A percentile compares a stretch with the other conserved stretches of the same genome.
These are phyloP conservation scores for Falco concolor DNA, from an alignment of 2,797 vertebrate species.

Conservation along the genomic window DNA sequence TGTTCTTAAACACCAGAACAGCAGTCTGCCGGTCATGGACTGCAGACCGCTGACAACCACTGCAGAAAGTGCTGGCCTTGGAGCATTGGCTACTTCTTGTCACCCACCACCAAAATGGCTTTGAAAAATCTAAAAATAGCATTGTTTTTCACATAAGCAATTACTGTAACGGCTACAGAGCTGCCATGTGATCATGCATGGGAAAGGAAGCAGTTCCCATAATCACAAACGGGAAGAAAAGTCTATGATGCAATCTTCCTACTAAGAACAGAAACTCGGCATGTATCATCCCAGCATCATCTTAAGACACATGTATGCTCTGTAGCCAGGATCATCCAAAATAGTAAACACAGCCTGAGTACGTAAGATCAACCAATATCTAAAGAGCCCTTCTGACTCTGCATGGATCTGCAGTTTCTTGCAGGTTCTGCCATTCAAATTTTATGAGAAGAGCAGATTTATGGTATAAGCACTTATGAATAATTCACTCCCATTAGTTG, in stretches of 20 bases:
- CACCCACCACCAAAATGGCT: neutral
- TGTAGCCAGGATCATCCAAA: neutral
- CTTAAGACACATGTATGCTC: neutral
- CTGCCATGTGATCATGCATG: neutral
- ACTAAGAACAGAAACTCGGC: neutral
- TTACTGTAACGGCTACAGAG: neutral
- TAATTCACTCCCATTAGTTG: constrained; percentile 29
- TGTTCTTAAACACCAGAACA: neutral
- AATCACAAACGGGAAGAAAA: neutral
- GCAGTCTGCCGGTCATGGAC: neutral
- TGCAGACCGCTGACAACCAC: neutral
- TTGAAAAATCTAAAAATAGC: neutral
- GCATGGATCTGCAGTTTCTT: neutral
- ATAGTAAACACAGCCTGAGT: neutral
- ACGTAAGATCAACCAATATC: neutral
- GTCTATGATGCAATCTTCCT: neutral
- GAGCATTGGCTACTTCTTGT: neutral
- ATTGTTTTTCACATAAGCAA: neutral
- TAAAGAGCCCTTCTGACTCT: neutral
- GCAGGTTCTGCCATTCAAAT: constrained; percentile 3
- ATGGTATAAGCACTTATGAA: constrained; percentile 31
- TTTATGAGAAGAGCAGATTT: constrained; percentile 32
- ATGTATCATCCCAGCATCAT: neutral
- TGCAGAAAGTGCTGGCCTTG: neutral
- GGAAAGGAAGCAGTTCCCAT: neutral